Conservation (phyloP, 1,140 invertebrate species). For the Camponotus vicinus region DNA sequence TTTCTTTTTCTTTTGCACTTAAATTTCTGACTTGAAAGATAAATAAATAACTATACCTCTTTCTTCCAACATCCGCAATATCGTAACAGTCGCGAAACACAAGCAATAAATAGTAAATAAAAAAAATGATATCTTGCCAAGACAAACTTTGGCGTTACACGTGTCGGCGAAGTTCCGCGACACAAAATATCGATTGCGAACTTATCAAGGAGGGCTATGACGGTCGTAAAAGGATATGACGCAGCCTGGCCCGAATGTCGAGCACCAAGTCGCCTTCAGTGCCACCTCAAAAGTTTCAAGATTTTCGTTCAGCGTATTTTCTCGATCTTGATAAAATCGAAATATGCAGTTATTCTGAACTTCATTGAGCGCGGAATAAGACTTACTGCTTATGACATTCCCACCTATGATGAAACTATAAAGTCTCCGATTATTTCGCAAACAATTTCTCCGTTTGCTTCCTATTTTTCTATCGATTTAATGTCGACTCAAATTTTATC, state of each 20-base stretch:
- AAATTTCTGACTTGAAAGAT: not conserved
- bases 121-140: slow-evolving; percentile 34
- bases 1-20: not conserved
- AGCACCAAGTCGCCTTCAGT: slow-evolving; percentile 28
- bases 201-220: slow-evolving; percentile 66
- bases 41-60: not conserved
- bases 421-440: not conserved
- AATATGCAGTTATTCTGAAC: slow-evolving; percentile 33
- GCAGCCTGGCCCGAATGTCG: slow-evolving; percentile 67
- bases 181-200: slow-evolving; percentile 73
- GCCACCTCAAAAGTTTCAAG: slow-evolving; percentile 55
- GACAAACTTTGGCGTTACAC: slow-evolving; percentile 45
- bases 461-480: not conserved
- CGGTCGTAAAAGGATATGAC: slow-evolving; percentile 74
- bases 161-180: slow-evolving; percentile 52
- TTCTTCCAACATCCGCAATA: not conserved
- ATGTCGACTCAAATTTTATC: not conserved
- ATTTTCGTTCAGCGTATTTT: slow-evolving; percentile 22
- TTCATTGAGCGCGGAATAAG: slow-evolving; percentile 29
- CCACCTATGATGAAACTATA: not conserved
- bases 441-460: not conserved
- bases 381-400: slow-evolving; percentile 42
- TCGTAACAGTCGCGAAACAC: not conserved
- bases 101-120: slow-evolving; percentile 27
- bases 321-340: slow-evolving; percentile 47